Evolutionary conservation across 1,140 invertebrate species (phyloP), one percentile per base, ranked within the genome.

Genomic region (Portunus trituberculatus): DNA sequence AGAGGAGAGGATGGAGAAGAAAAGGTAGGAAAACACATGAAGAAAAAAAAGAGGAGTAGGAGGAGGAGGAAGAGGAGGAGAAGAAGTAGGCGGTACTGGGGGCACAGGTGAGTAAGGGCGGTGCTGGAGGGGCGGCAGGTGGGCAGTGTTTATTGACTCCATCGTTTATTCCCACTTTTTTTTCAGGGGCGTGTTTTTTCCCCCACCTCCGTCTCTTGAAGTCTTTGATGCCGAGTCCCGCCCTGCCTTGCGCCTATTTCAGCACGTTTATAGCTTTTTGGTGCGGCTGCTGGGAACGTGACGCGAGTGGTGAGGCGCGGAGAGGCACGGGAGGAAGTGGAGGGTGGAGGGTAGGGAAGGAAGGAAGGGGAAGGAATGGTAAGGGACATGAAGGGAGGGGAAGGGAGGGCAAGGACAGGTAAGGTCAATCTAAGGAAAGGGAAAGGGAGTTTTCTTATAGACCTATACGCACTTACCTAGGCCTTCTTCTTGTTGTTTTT

Each of bases 61-160:
- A 20, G 52, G 52, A 59, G 52, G 52, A 20, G 52, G 8, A 20
- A 10, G 52, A 20, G 52, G 52, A 20, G 12, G 52, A 20, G 52
- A 1, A 59, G 52, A 10, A 4, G 52, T 2, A 39, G 39, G 39
- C 39, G 39, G 39, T 39, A 39, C 39, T 39, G 52, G 52, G 16
- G 52, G 52, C 52, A 59, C 52, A 59, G 52, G 52, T 4, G 52
- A 59, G 52, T 39, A 39, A 20, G 52, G 52, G 52, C 52, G 52
- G 52, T 20, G 52, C 52, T 59, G 3, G 12, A 14, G 8, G 52
- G 52, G 52, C 52, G 52, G n/a, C 67, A 76, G 67, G 67, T 76
- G 67, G 67, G n/a, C 67, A 76, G 67, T 76, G 67, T 76, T 76
- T 76, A 76, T 76, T 76, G 67, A 76, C 67, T 76, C 67, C 67